Base-by-base conservation (phyloP, 2,888 invertebrate species). In the Acleris laterana region DNA sequence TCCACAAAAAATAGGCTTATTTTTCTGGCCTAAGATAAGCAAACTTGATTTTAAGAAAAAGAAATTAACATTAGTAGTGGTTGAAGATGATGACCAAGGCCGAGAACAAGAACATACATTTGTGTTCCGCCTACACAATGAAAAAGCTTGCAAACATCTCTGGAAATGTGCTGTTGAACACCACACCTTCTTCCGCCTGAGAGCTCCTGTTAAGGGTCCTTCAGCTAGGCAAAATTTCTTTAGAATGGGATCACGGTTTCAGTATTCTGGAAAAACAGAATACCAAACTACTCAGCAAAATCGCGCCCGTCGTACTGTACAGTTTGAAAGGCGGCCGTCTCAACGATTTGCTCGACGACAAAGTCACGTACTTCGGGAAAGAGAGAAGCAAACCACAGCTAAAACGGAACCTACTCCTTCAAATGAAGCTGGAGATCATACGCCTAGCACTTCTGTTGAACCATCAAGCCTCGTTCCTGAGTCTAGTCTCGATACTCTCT, bases 101-200 rank as follows among this genome's bases (percentile, higher is more conserved):
- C 94, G 96, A 58, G 98, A 99, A 87, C 99, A 99, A 83, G 99
- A 99, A 83, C 99, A 99, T 88, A 99, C 99, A 0, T 99, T 99
- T 88, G 99, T 99, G 5, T 99, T 99, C 89, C 95, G 97, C 66
- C 93, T 99, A 74, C 96, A 97, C 75, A 99, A 99, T 84, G 98
- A 99, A 85, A 99, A 99, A 87, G 99, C 99, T 1, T 99, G 99
- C 86, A 99, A 99, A 88, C 99, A 99, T 91, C 93, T 99, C 72
- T 99, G 99, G 99, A 99, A 99, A 90, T 99, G 99, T 94, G 99
- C 99, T 28, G 98, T 99, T 0, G 99, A 99, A 89, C 99, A 99
- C 93, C 99, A 99, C 93, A 98, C 99, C 1, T 99, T 99, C 94
- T 99, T 99, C 95, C 95, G 99, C 71, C 94, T 99, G 62, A 95